phyloP scores from a whole-genome alignment of 2,113 vertebrate species.

The Mormyrus lacerda region DNA sequence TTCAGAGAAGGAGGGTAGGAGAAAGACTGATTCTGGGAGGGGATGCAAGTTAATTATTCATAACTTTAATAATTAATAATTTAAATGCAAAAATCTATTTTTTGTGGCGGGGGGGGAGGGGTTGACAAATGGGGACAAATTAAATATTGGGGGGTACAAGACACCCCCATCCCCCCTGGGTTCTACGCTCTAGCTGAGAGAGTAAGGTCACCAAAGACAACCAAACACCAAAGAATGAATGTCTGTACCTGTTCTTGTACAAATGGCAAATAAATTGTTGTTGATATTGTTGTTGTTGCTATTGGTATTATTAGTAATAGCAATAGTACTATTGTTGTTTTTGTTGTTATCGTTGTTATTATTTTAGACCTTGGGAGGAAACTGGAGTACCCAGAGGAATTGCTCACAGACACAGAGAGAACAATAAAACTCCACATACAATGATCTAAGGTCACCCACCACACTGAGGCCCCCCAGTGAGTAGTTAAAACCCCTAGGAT shows the following conservation, averaged over 20 bases:
- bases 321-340: too few relatives aligned
- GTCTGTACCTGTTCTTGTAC: background rate
- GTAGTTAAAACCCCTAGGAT: background rate
- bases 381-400: background rate
- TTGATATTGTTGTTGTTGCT: background rate
- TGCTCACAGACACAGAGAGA: background rate
- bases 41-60: background rate
- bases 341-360: background rate
- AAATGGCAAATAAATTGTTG: background rate
- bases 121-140: background rate
- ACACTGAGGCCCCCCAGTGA: background rate
- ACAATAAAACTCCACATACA: background rate
- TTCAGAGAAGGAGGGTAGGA: background rate
- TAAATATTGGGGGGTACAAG: background rate
- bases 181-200: too few relatives aligned
- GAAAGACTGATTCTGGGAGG: background rate
- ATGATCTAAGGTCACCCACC: conserved; percentile 8
- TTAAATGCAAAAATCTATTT: background rate
- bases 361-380: background rate
- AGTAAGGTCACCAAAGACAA: too few relatives aligned
- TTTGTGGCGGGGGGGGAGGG: too few relatives aligned
- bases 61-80: background rate
- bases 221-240: background rate
- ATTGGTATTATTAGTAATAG: background rate
- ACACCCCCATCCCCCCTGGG: too few relatives aligned